phyloP scores from a whole-genome alignment of 2,113 vertebrate genomes.

The Siphamia tubifer region DNA sequence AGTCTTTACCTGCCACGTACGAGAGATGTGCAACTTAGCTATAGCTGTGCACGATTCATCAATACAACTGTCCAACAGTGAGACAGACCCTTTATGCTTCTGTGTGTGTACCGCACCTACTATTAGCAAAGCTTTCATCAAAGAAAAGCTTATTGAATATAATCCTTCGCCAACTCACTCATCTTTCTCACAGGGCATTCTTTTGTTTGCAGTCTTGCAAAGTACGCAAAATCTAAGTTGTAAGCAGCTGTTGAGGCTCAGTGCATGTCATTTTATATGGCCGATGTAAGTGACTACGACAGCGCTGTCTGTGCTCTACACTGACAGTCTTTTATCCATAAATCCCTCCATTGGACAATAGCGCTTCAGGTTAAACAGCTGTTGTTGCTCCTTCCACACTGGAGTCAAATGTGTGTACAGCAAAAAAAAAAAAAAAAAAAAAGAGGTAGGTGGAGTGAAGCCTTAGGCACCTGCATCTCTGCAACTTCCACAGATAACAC shows the following conservation, averaged over 20 bases:
- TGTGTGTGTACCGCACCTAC: constrained; percentile 4
- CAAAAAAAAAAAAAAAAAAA: no score
- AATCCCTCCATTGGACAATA: constrained; percentile 56
- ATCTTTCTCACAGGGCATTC: constrained; percentile 28
- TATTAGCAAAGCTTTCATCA: constrained; percentile 8
- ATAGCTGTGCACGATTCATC: constrained; percentile 55
- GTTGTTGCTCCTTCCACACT: constrained; percentile 57
- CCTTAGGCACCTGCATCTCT: constrained; percentile 43
- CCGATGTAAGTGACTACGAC: background rate
- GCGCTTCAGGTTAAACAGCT: constrained; percentile 71
- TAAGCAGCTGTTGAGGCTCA: constrained; percentile 32
- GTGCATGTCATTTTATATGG: constrained; percentile 17
- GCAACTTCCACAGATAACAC: constrained; percentile 61
- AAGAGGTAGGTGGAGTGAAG: constrained; percentile 29
- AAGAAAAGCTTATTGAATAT: constrained; percentile 16
- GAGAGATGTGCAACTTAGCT: constrained; percentile 39
- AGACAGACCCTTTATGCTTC: constrained; percentile 30
- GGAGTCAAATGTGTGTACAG: constrained; percentile 55
- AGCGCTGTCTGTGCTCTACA: constrained; percentile 17
- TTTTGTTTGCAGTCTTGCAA: constrained; percentile 39
- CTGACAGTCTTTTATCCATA: constrained; percentile 53
- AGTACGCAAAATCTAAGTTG: constrained; percentile 34
- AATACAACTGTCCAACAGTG: constrained; percentile 42
- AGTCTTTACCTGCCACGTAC: constrained; percentile 49
- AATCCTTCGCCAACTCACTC: constrained; percentile 18